Evolutionary conservation across 2,888 invertebrate genomes (phyloP).

Genomic region (Mantis religiosa): DNA sequence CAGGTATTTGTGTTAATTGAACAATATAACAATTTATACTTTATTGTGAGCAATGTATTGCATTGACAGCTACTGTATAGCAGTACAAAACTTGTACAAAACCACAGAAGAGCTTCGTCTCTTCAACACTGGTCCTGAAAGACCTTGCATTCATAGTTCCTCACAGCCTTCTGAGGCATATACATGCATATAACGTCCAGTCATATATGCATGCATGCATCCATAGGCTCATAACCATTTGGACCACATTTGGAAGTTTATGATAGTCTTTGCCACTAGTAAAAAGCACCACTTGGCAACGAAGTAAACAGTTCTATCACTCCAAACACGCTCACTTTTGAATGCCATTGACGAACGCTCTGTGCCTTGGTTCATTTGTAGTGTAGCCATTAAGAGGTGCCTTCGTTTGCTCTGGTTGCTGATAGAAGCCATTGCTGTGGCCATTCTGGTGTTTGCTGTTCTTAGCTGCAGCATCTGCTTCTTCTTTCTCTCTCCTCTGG

Average conservation of each 20-base stretch:
- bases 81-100: not conserved
- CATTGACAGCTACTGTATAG: not conserved
- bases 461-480: not conserved
- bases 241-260: not conserved
- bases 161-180: not conserved
- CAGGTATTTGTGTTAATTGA: not conserved
- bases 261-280: not conserved
- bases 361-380: conserved; percentile 44
- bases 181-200: not conserved
- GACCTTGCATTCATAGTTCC: not conserved
- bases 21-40: not conserved
- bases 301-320: not conserved
- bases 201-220: not conserved
- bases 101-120: not conserved
- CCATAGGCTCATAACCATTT: not conserved
- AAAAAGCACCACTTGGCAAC: not conserved
- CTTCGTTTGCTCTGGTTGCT: conserved; percentile 41
- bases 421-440: not conserved
- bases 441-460: not conserved
- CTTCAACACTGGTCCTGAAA: not conserved
- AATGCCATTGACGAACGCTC: conserved; percentile 47
- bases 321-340: conserved; percentile 1
- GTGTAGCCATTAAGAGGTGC: conserved; percentile 51
- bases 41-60: not conserved
- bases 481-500: not conserved